Conservation (phyloP, 2,113 vertebrate species). For the Potamarius usumacintae region DNA sequence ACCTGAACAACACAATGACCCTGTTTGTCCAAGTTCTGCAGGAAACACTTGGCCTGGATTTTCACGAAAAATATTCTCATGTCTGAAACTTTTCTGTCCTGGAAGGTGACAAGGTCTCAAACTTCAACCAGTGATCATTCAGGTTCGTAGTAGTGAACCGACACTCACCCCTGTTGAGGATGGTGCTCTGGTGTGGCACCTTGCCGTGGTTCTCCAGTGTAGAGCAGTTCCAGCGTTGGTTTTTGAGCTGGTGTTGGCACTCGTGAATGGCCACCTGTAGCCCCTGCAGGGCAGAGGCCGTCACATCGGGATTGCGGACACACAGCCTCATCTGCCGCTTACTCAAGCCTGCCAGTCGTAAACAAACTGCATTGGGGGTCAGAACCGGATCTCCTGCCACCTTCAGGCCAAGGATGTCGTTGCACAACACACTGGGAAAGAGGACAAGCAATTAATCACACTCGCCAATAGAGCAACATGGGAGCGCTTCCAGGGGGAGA, state of each 20-base stretch:
- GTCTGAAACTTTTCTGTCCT: neutral
- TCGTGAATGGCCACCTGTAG: slow-evolving; percentile 89
- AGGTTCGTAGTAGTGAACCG: neutral
- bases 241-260: slow-evolving; percentile 86
- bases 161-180: slow-evolving; percentile 85
- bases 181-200: slow-evolving; percentile 82
- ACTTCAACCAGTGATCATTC: neutral
- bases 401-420: slow-evolving; percentile 88
- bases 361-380: slow-evolving; percentile 86
- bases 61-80: neutral
- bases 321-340: slow-evolving; percentile 88
- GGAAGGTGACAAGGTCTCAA: slow-evolving; percentile 28
- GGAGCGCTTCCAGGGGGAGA: neutral
- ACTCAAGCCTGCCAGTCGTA: slow-evolving; percentile 82
- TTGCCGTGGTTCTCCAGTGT: slow-evolving; percentile 80
- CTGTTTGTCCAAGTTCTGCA: neutral
- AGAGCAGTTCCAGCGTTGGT: slow-evolving; percentile 93
- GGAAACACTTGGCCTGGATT: neutral
- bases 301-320: slow-evolving; percentile 85
- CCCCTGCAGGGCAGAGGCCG: slow-evolving; percentile 89
- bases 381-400: slow-evolving; percentile 84
- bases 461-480: slow-evolving; percentile 3
- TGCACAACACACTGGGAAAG: slow-evolving; percentile 78
- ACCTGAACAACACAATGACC: neutral
- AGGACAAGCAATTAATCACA: slow-evolving; percentile 21